A percentile compares a stretch with the other conserved stretches of the same genome.
Conservation (phyloP, 2,888 invertebrate genomes). For the Tenthredo scrophulariae region DNA sequence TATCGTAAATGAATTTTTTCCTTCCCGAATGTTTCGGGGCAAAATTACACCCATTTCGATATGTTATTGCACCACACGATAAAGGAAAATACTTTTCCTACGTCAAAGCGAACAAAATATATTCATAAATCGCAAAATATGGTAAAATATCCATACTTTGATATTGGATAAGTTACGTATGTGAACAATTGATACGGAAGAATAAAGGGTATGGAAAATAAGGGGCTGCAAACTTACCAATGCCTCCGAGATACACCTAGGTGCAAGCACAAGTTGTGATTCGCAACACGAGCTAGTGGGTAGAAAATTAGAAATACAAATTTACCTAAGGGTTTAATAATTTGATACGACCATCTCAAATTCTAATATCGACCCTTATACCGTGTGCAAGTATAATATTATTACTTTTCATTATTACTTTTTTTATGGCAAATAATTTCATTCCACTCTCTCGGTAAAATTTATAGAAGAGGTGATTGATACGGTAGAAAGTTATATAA, state of each 20-base stretch:
- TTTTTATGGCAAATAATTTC: background rate
- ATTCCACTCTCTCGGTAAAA: background rate
- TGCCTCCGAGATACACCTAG: background rate
- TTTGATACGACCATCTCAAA: background rate
- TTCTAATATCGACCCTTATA: background rate
- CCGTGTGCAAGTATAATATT: background rate
- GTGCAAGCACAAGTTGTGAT: background rate
- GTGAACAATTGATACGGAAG: background rate
- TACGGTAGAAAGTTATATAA: background rate
- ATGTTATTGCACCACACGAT: background rate
- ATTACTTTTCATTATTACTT: background rate
- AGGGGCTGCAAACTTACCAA: background rate
- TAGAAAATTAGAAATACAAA: background rate
- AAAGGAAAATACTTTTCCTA: background rate
- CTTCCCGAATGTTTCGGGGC: background rate
- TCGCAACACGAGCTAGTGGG: background rate
- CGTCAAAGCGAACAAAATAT: background rate
- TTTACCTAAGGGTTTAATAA: too few species aligned
- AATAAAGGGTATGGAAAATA: constrained; percentile 18
- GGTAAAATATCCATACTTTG: background rate
- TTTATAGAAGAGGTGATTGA: background rate
- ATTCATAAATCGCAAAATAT: background rate
- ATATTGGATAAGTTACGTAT: background rate
- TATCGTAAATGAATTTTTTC: background rate
- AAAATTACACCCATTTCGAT: background rate